Base-by-base conservation (phyloP, 2,797 vertebrate genomes). In the Oreochromis grahami region DNA sequence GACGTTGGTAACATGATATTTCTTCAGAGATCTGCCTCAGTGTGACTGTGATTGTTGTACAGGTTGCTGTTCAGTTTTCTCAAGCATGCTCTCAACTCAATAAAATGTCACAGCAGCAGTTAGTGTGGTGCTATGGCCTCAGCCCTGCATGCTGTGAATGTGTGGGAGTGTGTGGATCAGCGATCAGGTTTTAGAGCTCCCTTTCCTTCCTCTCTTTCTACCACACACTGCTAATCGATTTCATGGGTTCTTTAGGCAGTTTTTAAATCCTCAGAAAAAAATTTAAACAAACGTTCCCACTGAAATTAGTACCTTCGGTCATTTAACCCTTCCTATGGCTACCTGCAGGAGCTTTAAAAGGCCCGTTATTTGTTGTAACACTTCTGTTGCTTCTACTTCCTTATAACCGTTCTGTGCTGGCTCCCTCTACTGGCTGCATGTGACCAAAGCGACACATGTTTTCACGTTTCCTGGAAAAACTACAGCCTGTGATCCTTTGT, bases 81-180 rank as follows among this genome's bases (percentile, higher is more conserved):
- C 7, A 3, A 81, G 89, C 88, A 83, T 85, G 88, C 93, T 89
- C 78, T 81, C 63, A 91, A 84, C 60, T 72, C 74, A 94, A 94
- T 94, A 93, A 94, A 95, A 81, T 26, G 51, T 84, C 87, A 78
- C 48, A 41, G 79, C 51, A 51, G 53, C 68, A 65, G 74, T 78
- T 26, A 17, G 60, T 51, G 68, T 87, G 78, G 79, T 82, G 81
- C 88, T 84, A 32, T 78, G 77, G 77, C 83, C 34, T 86, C 36
- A 80, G 82, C 34, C 79, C 58, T 78, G 87, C 88, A 80, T 82
- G 81, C 65, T 76, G 52, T 34, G 24, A 50, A 53, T 14, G 14
- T 51, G 48, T n/a, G 52, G 5, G 55, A 15, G 32, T 8, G 13
- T 36, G 50, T 12, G 43, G 24, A 19, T 72, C 9, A 65, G 19